Base-by-base conservation (phyloP, 2,888 invertebrate species). In the Sarcophaga subvicina region DNA sequence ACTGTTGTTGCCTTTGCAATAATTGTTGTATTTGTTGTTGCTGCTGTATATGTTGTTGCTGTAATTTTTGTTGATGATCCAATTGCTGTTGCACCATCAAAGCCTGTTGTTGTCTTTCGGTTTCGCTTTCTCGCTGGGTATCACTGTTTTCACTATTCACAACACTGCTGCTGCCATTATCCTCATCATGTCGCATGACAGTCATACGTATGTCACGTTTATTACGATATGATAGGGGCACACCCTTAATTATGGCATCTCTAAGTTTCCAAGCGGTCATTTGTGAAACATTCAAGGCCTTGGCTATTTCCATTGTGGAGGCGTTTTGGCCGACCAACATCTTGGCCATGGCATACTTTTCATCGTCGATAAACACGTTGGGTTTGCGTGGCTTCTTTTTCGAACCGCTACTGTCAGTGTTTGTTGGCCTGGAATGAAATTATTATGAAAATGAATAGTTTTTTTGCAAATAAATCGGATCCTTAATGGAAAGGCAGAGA, bases 181-280 rank as follows among this genome's bases (percentile, higher is more conserved):
- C 86, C 8, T 84, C 83, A 3, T 86, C 84, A 17, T 79, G 80
- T 14, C 80, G 47, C 59, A 85, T 82, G 45, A 80, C 82, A 6
- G 81, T 83, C 78, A 80, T 80, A 14, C 89, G 89, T 54, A 86
- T 81, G 17, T 89, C 90, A 64, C 92, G 91, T 86, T 91, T 92
- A 83, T 91, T 93, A 67, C 93, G 93, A 90, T 93, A 93, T n/a
- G 93, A 92, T 8, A 93, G 89, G 27, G 93, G 93, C 66, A 93
- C 90, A 27, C 93, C 93, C 89, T 93, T 93, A 12, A 93, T 89
- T 83, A 93, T 93, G 87, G 93, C 93, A 89, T 93, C 93, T 22
- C 93, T 91, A 78, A 93, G 89, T 88, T 93, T 93, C 93, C 93
- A 93, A 62, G 93, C 93, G 37, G 93, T 93, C 93, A 93, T 93